phyloP scores from a whole-genome alignment of 1,140 invertebrate genomes.

The Hypsibius dujardini region DNA sequence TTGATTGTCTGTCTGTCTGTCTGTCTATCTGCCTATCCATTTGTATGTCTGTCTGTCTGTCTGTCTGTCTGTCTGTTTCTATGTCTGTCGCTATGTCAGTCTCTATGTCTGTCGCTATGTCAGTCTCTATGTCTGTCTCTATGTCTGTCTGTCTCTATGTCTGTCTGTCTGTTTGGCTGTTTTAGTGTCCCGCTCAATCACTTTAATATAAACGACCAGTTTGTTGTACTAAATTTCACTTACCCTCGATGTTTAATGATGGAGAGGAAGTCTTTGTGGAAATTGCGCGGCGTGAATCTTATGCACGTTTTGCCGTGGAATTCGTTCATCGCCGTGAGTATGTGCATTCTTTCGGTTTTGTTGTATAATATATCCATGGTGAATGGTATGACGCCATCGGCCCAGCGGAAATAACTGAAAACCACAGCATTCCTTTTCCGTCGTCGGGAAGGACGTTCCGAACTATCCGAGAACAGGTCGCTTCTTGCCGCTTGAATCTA shows the following conservation, averaged over 20 bases:
- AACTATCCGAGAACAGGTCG: too few species aligned
- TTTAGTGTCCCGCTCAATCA: too few species aligned
- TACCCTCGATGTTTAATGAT: conserved; percentile 30
- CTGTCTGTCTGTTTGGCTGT: too few species aligned
- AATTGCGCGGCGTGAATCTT: conserved; percentile 30
- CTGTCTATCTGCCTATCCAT: not conserved
- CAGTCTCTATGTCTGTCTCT: too few species aligned
- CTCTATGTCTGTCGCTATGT: not conserved
- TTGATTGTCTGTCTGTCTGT: not conserved
- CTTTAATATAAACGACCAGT: not conserved
- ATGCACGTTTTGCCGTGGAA: conserved; percentile 33
- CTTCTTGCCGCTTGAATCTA: too few species aligned
- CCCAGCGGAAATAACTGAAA: conserved; percentile 5
- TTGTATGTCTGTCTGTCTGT: too few species aligned
- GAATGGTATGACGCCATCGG: not conserved
- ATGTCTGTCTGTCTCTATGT: too few species aligned
- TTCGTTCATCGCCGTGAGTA: conserved; percentile 28
- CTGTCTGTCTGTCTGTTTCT: too few species aligned
- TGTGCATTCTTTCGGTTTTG: conserved; percentile 19
- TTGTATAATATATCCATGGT: not conserved
- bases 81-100: not conserved
- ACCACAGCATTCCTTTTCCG: conserved; percentile 3
- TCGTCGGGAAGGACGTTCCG: too few species aligned
- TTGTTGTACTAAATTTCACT: not conserved
- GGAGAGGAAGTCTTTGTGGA: conserved; percentile 31